These are phyloP conservation scores for Microcebus jonahi DNA, from an alignment of 2,113 vertebrate species.

Conservation along the genomic window DNA sequence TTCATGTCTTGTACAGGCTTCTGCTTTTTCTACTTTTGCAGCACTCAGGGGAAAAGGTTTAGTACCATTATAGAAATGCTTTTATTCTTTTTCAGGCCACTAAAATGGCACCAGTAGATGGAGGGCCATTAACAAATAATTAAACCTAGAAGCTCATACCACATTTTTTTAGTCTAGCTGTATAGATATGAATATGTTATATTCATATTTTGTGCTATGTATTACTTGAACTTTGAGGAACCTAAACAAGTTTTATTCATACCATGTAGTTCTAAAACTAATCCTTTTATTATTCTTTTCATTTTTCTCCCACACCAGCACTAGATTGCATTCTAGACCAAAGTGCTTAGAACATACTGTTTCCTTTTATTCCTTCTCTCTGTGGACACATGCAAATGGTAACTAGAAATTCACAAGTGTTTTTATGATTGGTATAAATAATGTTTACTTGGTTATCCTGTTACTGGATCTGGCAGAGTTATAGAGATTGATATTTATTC, in stretches of 20 bases:
- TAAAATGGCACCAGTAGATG: not conserved
- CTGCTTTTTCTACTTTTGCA: not conserved
- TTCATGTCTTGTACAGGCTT: not conserved
- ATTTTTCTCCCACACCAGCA: not conserved
- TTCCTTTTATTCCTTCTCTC: slow-evolving; percentile 11
- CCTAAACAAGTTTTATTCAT: slow-evolving; percentile 39
- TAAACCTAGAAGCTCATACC: not conserved
- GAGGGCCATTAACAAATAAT: not conserved
- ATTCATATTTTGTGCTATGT: not conserved
- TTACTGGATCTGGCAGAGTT: slow-evolving; percentile 40
- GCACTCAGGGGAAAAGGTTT: not conserved
- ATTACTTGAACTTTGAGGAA: slow-evolving; percentile 31
- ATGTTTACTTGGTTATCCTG: slow-evolving; percentile 37
- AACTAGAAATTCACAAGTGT: slow-evolving; percentile 40
- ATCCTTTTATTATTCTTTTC: slow-evolving; percentile 36
- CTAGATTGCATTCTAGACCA: not conserved
- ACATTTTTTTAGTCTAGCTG: not conserved
- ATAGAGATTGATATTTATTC: slow-evolving; percentile 53
- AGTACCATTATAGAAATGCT: not conserved
- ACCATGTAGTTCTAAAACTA: not conserved
- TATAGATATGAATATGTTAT: not conserved
- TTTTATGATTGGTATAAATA: slow-evolving; percentile 59
- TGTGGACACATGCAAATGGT: not conserved
- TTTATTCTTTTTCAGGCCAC: not conserved
- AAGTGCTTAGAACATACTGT: slow-evolving; percentile 5